Evolutionary conservation across 2,113 vertebrate species (phyloP).

Genomic region (Oophaga pumilio): DNA sequence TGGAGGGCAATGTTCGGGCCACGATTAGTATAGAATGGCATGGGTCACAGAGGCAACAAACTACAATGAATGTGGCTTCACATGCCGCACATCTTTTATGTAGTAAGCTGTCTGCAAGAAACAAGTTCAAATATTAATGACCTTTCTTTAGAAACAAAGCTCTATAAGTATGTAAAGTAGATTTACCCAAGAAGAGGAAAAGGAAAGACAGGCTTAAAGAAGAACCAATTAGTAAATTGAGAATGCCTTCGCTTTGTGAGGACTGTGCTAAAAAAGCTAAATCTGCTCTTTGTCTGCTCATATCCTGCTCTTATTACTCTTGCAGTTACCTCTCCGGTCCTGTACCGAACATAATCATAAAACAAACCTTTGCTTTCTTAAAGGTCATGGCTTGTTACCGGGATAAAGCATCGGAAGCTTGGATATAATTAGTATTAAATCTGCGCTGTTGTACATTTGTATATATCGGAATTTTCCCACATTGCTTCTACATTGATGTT

Average conservation of each 20-base stretch:
- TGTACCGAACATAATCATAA: constrained; percentile 21
- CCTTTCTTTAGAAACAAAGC: constrained; percentile 61
- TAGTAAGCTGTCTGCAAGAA: constrained; percentile 64
- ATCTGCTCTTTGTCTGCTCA: constrained; percentile 61
- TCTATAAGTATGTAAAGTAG: constrained; percentile 55
- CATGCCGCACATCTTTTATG: constrained; percentile 67
- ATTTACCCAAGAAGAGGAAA: constrained; percentile 30
- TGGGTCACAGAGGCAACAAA: constrained; percentile 60
- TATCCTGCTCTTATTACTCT: constrained; percentile 56
- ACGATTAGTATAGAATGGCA: constrained; percentile 63
- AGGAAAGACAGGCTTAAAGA: constrained; percentile 60
- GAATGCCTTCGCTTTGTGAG: constrained; percentile 59
- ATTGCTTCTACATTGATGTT: neutral
- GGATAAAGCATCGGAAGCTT: constrained; percentile 6
- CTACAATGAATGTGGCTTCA: constrained; percentile 61
- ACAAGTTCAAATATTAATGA: constrained; percentile 64
- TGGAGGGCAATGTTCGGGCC: constrained; percentile 61
- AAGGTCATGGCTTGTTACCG: neutral
- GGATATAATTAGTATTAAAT: neutral
- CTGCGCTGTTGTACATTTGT: neutral
- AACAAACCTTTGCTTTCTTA: constrained; percentile 15
- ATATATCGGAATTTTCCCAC: neutral
- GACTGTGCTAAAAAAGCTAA: constrained; percentile 63
- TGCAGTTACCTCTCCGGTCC: constrained; percentile 44
- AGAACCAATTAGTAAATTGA: constrained; percentile 63